Conservation (phyloP, 2,888 invertebrate genomes). For the Pardosa pseudoannulata region DNA sequence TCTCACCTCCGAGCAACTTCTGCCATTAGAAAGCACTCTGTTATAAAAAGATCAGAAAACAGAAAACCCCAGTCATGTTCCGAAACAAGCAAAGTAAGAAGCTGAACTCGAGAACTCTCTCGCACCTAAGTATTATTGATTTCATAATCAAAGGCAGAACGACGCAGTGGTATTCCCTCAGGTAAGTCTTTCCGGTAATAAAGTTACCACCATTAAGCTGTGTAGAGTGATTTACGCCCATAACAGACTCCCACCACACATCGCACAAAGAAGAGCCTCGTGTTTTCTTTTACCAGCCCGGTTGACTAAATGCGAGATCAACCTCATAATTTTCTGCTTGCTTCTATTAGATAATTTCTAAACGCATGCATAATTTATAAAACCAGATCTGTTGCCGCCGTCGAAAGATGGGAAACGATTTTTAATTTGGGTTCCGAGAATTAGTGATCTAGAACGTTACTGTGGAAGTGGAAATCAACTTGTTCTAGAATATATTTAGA, state of each 20-base stretch:
- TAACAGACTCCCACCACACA: not conserved
- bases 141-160: slow-evolving; percentile 42
- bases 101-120: not conserved
- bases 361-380: no score
- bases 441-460: no score
- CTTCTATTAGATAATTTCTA: no score
- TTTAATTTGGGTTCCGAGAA: no score
- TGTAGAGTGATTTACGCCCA: slow-evolving; percentile 49
- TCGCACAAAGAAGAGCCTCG: no score
- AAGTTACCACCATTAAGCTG: slow-evolving; percentile 59
- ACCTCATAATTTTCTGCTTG: no score
- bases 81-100: not conserved
- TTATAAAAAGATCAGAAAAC: not conserved
- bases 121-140: slow-evolving; percentile 48
- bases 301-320: no score
- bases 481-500: no score
- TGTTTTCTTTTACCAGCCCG: no score
- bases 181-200: slow-evolving; percentile 51
- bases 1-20: not conserved
- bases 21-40: not conserved
- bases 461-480: no score
- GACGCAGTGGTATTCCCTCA: slow-evolving; percentile 15
- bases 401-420: no score
- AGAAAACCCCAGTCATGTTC: not conserved
- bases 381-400: no score